Evolutionary conservation across 2,113 vertebrate genomes (phyloP), one percentile per base, ranked within the genome.

Genomic region (Crotalus viridis): DNA sequence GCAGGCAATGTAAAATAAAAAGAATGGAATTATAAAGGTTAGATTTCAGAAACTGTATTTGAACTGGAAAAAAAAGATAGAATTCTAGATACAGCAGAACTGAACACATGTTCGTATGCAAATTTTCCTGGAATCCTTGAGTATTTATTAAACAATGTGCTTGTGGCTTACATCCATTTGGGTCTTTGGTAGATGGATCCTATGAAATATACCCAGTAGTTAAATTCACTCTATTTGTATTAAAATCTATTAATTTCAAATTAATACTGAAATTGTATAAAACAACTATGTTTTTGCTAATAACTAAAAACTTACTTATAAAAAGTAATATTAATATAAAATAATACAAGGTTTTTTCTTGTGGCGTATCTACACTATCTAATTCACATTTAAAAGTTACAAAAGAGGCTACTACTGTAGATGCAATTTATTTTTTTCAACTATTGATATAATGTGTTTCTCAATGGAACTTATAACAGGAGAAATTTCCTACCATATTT

Each of bases 1-100:
- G 95, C 95, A 91, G 94, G 96, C 91, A 94, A 93, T 28, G 54
- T 92, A 95, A 95, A 93, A 85, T 94, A 93, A 96, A 97, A 93
- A 92, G 89, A 90, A 93, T 90, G 46, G 92, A 93, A 94, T 94
- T 22, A 90, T 92, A 91, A 91, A 93, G 17, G 46, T n/a, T 33
- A 89, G 94, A 88, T 89, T 92, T 92, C 43, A 57, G 46, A 92
- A 55, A 69, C 43, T 57, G 26, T 88, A 92, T 13, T 19, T 86
- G 56, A 86, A 86, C 43, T 57, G 51, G 10, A 12, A 54, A 51
- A 93, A 90, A 93, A 90, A 51, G 24, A 90, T 5, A 24, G 64
- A 86, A 90, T 26, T 90, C 48, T 86, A 5, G 5, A 90, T 87
- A 64, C 61, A 15, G n/a, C 7, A 85, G 64, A 46, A 7, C 10